Percentiles rank a stretch among this genome's conserved stretches.
These are phyloP conservation scores for Cyclina sinensis DNA, from an alignment of 1,140 invertebrate genomes.

Conservation along the genomic window DNA sequence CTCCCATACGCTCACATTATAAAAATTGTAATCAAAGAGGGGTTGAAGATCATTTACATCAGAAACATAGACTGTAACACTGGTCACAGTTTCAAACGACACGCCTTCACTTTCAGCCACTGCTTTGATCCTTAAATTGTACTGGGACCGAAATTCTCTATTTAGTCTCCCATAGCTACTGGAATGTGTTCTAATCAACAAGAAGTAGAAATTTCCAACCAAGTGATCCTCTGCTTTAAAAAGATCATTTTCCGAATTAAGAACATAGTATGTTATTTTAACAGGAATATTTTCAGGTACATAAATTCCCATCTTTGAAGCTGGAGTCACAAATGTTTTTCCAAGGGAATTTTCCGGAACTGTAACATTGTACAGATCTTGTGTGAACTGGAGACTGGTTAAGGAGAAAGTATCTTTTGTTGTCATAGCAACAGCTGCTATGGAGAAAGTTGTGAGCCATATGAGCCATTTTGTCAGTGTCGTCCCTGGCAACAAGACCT, in stretches of 20 bases:
- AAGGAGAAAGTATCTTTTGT: background rate
- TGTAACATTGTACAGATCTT: constrained; percentile 94
- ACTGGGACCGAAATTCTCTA: constrained; percentile 95
- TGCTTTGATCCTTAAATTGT: constrained; percentile 93
- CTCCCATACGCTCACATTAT: constrained; percentile 95
- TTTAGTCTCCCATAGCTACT: constrained; percentile 95
- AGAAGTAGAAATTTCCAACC: constrained; percentile 97
- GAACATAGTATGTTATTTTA: constrained; percentile 91
- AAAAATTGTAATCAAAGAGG: constrained; percentile 95
- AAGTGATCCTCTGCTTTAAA: constrained; percentile 96
- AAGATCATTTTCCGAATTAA: constrained; percentile 95
- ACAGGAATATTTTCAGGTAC: constrained; percentile 82
- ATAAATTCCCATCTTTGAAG: constrained; percentile 90
- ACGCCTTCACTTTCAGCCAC: constrained; percentile 87
- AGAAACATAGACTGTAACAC: constrained; percentile 92
- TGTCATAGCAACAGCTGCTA: constrained; percentile 59
- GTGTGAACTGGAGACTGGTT: constrained; percentile 89
- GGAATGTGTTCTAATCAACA: constrained; percentile 94
- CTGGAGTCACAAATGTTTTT: constrained; percentile 92
- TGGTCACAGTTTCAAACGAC: constrained; percentile 90
- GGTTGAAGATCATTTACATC: constrained; percentile 98
- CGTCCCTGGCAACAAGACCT: constrained; percentile 18
- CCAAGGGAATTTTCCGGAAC: constrained; percentile 96
- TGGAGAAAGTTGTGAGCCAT: constrained; percentile 60
- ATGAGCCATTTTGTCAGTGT: constrained; percentile 56